Evolutionary conservation across 2,113 vertebrate genomes (phyloP), one percentile per base, ranked within the genome.

Genomic region (Vanacampus margaritifer): DNA sequence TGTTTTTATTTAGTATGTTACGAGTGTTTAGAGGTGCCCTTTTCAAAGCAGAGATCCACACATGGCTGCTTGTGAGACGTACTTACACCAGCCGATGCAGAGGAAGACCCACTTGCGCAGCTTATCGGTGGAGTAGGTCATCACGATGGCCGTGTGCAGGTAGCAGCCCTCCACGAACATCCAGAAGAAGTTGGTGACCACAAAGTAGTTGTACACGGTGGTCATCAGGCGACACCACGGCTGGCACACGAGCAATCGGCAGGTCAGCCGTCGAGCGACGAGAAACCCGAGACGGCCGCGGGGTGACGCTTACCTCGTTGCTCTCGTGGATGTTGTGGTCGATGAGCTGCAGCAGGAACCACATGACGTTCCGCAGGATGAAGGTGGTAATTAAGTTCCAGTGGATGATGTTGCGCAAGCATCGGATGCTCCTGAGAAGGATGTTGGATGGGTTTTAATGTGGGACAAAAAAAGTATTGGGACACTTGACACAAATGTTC

Each of bases 111-210:
- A 95, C 84, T 98, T 98, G 61, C 92, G 88, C 64, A 99, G 93
- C 76, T 93, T 96, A 72, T 99, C 96, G 0, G 97, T 98, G 41
- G 96, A 98, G 74, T 98, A 99, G n/a, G 97, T 96, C 97, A 98
- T 96, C 57, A 96, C 97, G 12, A 99, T 95, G 45, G 96, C 97
- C 0, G 96, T 98, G 87, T 99, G 97, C 32, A 99, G 94, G 86
- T 98, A 99, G 83, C 96, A 98, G 71, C 97, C 97, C 84, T 99
- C 97, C 46, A 96, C 97, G 65, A 99, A 98, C 97, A 99, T 99
- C 97, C 97, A 99, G 91, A 98, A 99, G 85, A 99, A 99, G 84
- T 98, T 99, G 36, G 97, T 99, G 86, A 98, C 96, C 91, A 98
- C 94, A 68, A 99, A 99, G 72, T 99, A 99, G 87, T 98, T 99